Conservation (phyloP, 1,140 invertebrate species). For the Drosophila nikananu region DNA sequence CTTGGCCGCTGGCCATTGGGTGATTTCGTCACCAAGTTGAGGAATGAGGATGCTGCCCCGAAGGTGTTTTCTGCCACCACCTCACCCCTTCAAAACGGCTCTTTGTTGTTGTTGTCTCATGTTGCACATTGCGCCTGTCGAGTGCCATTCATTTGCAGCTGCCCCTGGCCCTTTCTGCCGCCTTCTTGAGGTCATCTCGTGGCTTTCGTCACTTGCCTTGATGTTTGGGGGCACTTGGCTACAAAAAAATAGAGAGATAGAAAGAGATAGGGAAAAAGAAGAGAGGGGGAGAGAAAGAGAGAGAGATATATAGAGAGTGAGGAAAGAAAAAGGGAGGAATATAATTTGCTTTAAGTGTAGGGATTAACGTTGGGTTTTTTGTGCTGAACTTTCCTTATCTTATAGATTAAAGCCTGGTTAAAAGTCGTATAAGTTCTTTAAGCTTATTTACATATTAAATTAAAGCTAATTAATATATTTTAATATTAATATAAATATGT, state of each 20-base stretch:
- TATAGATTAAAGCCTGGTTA: slow-evolving; percentile 13
- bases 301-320: background rate
- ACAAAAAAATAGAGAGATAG: slow-evolving; percentile 13
- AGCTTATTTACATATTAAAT: background rate
- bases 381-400: slow-evolving; percentile 28
- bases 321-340: background rate
- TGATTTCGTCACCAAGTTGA: slow-evolving; percentile 28
- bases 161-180: background rate
- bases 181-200: slow-evolving; percentile 65
- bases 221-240: slow-evolving; percentile 70
- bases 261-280: slow-evolving; percentile 11
- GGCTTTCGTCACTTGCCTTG: slow-evolving; percentile 74
- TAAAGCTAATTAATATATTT: background rate
- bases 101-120: slow-evolving; percentile 49
- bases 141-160: slow-evolving; percentile 69
- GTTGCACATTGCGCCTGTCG: slow-evolving; percentile 78
- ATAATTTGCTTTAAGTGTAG: slow-evolving; percentile 66
- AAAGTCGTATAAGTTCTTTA: background rate
- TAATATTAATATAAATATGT: background rate
- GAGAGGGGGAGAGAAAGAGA: background rate
- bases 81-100: background rate
- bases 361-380: slow-evolving; percentile 26
- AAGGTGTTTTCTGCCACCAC: slow-evolving; percentile 48
- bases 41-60: slow-evolving; percentile 16
- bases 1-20: slow-evolving; percentile 43